Conservation (phyloP, 2,113 vertebrate species). For the Ptychochromis oligacanthus region DNA sequence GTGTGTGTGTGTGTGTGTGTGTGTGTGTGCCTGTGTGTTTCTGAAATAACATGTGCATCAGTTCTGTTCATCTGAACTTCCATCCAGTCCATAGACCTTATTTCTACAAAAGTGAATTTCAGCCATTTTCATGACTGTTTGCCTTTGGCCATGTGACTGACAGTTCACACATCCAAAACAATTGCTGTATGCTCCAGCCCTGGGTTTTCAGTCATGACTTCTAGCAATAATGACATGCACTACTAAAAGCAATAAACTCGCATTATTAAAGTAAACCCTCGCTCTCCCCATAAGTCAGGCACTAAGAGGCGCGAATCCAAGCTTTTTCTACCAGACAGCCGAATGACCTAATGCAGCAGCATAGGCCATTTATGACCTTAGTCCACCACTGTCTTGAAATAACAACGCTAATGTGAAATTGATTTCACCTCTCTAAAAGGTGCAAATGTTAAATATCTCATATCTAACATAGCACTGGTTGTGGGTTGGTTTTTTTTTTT, state of each 20-base stretch:
- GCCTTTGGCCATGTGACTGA: constrained; percentile 12
- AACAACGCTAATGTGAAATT: constrained; percentile 12
- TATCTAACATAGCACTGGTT: not conserved
- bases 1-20: constrained; percentile 1
- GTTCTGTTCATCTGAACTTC: not conserved
- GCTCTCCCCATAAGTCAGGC: not conserved
- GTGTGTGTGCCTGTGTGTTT: not conserved
- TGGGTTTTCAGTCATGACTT: constrained; percentile 6
- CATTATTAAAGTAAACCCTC: constrained; percentile 47
- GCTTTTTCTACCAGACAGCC: constrained; percentile 12
- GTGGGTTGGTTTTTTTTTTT: not conserved
- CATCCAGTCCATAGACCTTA: not conserved
- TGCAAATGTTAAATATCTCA: constrained; percentile 9
- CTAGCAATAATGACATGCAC: constrained; percentile 34
- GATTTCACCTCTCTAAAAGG: constrained; percentile 19
- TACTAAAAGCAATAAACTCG: constrained; percentile 28
- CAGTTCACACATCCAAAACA: constrained; percentile 12
- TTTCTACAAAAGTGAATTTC: not conserved
- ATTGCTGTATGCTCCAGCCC: not conserved
- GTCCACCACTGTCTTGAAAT: constrained; percentile 29
- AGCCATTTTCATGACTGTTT: constrained; percentile 1
- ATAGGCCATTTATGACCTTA: constrained; percentile 20
- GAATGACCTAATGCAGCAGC: constrained; percentile 16
- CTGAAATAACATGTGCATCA: not conserved
- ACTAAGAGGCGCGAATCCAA: constrained; percentile 11